Percentiles rank a stretch among this genome's conserved stretches.
These are phyloP conservation scores for Seriola quinqueradiata DNA, from an alignment of 2,113 vertebrate species.

Conservation along the genomic window DNA sequence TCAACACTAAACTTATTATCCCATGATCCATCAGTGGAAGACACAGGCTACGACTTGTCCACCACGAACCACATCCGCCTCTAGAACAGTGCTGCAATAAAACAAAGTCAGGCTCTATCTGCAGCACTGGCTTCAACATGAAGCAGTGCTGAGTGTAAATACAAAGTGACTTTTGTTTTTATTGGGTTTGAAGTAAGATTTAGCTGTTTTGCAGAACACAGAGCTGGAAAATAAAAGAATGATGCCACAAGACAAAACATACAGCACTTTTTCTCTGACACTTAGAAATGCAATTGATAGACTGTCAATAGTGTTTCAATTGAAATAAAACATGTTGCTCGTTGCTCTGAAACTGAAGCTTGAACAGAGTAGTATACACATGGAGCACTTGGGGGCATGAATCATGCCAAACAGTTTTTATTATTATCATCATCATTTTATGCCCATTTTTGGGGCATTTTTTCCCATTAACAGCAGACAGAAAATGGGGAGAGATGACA, in stretches of 20 bases:
- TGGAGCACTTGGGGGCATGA: neutral
- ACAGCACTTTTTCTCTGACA: neutral
- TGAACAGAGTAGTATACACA: neutral
- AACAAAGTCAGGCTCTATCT: conserved; percentile 35
- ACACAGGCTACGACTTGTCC: conserved; percentile 14
- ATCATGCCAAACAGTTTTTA: neutral
- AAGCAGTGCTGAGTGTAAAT: conserved; percentile 16
- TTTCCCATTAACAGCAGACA: too few species aligned
- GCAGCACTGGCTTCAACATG: conserved; percentile 8
- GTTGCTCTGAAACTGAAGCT: neutral
- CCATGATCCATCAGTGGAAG: conserved; percentile 46
- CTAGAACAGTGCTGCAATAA: conserved; percentile 22
- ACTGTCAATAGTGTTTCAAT: neutral
- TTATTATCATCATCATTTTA: neutral
- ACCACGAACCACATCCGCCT: conserved; percentile 53
- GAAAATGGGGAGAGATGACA: too few species aligned
- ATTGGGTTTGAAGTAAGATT: conserved; percentile 13
- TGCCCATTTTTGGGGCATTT: neutral
- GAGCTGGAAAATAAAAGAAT: neutral
- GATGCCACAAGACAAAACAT: neutral
- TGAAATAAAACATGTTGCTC: neutral
- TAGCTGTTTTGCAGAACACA: neutral
- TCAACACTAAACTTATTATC: conserved; percentile 45
- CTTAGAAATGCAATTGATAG: neutral
- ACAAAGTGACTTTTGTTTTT: conserved; percentile 24